Conservation (phyloP, 2,113 vertebrate species). For the Barnardius zonarius region DNA sequence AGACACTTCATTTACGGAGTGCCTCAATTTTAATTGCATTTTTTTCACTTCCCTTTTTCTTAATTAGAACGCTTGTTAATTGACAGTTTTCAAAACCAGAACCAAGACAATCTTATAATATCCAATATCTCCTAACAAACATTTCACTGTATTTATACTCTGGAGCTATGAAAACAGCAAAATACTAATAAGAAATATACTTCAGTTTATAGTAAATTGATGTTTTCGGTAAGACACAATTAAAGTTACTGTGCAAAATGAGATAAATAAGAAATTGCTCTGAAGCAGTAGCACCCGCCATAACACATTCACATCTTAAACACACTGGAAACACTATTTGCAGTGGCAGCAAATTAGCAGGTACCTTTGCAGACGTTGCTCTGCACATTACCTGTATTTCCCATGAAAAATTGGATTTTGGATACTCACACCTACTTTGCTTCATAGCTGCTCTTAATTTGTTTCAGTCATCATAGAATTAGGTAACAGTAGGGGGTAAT, state of each 20-base stretch:
- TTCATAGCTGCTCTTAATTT: background rate
- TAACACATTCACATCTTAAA: background rate
- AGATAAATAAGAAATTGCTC: background rate
- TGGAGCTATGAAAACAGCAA: background rate
- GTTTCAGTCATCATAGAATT: background rate
- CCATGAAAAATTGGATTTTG: background rate
- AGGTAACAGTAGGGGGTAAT: background rate
- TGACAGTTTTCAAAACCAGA: conserved; percentile 10
- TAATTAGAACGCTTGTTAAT: conserved; percentile 20
- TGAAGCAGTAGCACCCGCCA: fast-evolving
- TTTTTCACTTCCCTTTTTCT: background rate
- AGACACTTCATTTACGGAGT: conserved; percentile 20
- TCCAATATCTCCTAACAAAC: conserved; percentile 20
- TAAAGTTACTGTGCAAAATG: background rate
- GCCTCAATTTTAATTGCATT: conserved; percentile 1
- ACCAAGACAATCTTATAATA: background rate
- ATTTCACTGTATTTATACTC: background rate
- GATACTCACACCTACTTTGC: background rate
- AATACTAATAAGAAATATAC: background rate
- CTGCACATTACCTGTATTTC: background rate
- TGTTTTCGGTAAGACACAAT: background rate
- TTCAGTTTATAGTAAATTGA: background rate
- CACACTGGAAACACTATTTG: background rate
- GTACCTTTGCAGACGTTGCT: background rate
- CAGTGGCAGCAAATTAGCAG: background rate